phyloP scores from a whole-genome alignment of 2,797 vertebrate species.

The Moxostoma hubbsi region DNA sequence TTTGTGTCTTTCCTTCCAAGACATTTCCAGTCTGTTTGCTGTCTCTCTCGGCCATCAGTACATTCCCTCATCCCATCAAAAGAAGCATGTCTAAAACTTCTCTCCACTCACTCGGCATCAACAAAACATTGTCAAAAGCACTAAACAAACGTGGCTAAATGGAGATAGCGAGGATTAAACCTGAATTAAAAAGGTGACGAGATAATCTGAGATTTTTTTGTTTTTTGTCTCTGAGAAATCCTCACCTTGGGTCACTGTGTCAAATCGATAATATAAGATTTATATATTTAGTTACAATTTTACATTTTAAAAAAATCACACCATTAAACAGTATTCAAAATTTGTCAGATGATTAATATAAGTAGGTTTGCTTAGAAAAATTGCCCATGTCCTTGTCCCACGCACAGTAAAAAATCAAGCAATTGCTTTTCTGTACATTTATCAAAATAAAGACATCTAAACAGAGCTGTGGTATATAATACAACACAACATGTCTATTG shows the following conservation, averaged over 20 bases:
- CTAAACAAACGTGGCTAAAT: conserved; percentile 36
- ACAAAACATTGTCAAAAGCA: conserved; percentile 37
- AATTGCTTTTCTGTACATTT: too few species aligned
- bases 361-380: too few species aligned
- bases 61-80: conserved; percentile 7
- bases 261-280: not conserved
- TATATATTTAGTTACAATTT: not conserved
- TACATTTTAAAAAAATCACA: not conserved
- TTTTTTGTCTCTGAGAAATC: not conserved
- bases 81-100: conserved; percentile 41
- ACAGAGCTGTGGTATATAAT: too few species aligned
- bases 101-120: conserved; percentile 28
- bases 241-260: not conserved
- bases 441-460: too few species aligned
- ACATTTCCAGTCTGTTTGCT: conserved; percentile 27
- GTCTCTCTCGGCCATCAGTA: conserved; percentile 42
- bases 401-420: too few species aligned
- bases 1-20: conserved; percentile 46
- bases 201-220: conserved; percentile 13
- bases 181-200: conserved; percentile 29
- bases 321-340: too few species aligned
- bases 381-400: too few species aligned
- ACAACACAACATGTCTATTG: too few species aligned
- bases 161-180: conserved; percentile 29
- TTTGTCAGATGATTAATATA: too few species aligned